A percentile compares a stretch with the other conserved stretches of the same genome.
Evolutionary conservation across 2,113 vertebrate species (phyloP).

Genomic region (Neodon shergylaensis): DNA sequence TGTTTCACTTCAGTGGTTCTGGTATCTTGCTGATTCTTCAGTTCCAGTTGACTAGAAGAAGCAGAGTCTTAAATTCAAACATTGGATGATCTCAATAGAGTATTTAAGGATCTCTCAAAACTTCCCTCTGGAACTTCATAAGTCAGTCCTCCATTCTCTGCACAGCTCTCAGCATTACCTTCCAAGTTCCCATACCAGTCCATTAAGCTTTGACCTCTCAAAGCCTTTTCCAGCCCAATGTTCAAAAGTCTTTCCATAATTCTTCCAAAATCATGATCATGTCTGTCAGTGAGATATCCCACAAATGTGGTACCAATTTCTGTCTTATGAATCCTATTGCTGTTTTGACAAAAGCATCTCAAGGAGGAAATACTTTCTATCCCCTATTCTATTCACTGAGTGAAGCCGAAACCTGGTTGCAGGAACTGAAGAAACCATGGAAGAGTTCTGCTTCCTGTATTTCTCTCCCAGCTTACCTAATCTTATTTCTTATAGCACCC

Average conservation of each 20-base stretch:
- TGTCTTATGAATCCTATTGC: background rate
- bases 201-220: background rate
- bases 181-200: background rate
- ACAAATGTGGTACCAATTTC: background rate
- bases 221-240: background rate
- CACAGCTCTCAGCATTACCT: too few relatives aligned
- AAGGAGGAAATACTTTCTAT: background rate
- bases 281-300: background rate
- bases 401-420: background rate
- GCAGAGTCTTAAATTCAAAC: background rate
- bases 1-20: background rate
- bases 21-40: background rate
- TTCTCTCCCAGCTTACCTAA: background rate
- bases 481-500: background rate
- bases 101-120: background rate
- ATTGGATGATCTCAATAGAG: background rate
- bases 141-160: too few relatives aligned
- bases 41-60: background rate
- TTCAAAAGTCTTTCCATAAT: background rate
- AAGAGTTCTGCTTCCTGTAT: background rate
- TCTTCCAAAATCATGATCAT: background rate
- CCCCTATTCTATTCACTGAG: background rate
- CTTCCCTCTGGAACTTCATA: background rate
- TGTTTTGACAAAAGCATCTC: background rate
- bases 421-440: background rate